A percentile compares a stretch with the other conserved stretches of the same genome.
Evolutionary conservation across 92 coral and sea anemone genomes (phyloP).

Genomic region (Nematostella vectensis): DNA sequence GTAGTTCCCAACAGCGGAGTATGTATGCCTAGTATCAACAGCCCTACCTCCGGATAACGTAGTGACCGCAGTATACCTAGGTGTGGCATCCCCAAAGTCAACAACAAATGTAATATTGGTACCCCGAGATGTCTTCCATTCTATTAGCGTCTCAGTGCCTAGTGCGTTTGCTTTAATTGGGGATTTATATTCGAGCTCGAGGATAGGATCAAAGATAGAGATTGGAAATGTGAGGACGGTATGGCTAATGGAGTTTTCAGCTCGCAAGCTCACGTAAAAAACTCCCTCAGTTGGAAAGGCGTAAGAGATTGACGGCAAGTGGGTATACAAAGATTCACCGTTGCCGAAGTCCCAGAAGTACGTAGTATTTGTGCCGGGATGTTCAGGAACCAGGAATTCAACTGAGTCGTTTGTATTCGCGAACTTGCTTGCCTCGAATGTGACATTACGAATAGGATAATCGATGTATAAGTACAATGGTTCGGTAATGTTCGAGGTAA

Average conservation of each 20-base stretch:
- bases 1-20: slow-evolving; percentile 68
- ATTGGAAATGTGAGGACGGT: slow-evolving; percentile 17
- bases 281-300: slow-evolving; percentile 41
- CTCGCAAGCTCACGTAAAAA: slow-evolving; percentile 43
- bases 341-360: slow-evolving; percentile 88
- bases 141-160: slow-evolving; percentile 41
- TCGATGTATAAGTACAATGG: slow-evolving; percentile 38
- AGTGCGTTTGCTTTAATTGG: slow-evolving; percentile 62
- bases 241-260: slow-evolving; percentile 65
- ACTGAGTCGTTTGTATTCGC: slow-evolving; percentile 51
- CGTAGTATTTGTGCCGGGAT: slow-evolving; percentile 58
- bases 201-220: slow-evolving; percentile 47
- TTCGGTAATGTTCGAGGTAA: slow-evolving; percentile 61
- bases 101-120: slow-evolving; percentile 75
- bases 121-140: slow-evolving; percentile 64
- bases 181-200: slow-evolving; percentile 33
- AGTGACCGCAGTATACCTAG: slow-evolving; percentile 21
- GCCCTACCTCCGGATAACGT: slow-evolving; percentile 25
- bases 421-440: slow-evolving; percentile 28
- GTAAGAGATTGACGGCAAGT: slow-evolving; percentile 22
- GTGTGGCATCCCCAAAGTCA: slow-evolving; percentile 73
- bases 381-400: slow-evolving; percentile 33
- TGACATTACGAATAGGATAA: slow-evolving; percentile 52
- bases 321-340: slow-evolving; percentile 33
- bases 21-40: slow-evolving; percentile 35